Evolutionary conservation across 2,888 invertebrate species (phyloP).

Genomic region (Podotricha telesiphe): DNA sequence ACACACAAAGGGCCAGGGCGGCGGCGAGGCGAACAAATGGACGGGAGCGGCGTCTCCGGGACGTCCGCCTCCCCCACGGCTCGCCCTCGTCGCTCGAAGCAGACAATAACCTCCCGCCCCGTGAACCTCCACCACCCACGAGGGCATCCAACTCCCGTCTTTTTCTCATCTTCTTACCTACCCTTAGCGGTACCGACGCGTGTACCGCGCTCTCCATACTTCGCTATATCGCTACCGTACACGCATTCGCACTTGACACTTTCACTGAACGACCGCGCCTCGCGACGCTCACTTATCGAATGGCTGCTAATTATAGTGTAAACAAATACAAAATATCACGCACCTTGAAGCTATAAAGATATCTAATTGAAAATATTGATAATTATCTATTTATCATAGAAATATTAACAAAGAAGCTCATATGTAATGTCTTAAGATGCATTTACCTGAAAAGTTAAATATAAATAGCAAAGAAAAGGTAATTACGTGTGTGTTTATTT

Average conservation of each 20-base stretch:
- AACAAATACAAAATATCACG: conserved; percentile 42
- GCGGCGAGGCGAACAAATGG: conserved; percentile 84
- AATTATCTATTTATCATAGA: too few species aligned
- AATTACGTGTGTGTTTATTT: not conserved
- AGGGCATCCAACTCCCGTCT: conserved; percentile 89
- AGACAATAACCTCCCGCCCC: conserved; percentile 84
- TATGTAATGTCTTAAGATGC: not conserved
- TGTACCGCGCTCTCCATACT: conserved; percentile 83
- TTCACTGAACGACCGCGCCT: conserved; percentile 56
- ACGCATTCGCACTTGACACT: conserved; percentile 64
- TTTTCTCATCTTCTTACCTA: conserved; percentile 90
- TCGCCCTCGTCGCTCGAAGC: conserved; percentile 84
- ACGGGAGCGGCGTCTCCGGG: conserved; percentile 71
- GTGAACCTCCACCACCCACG: conserved; percentile 80
- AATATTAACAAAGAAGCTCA: not conserved
- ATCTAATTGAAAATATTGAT: conserved; percentile 4
- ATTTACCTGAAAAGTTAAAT: not conserved
- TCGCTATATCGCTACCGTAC: conserved; percentile 65
- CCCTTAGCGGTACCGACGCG: conserved; percentile 85
- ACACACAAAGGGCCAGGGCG: conserved; percentile 84
- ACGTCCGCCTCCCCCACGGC: conserved; percentile 76
- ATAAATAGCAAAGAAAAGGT: not conserved
- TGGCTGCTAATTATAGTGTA: conserved; percentile 54
- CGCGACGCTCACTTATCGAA: conserved; percentile 58
- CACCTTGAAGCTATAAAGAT: conserved; percentile 13